Evolutionary conservation across 23 tunicate species (phyloP).

Genomic region (Ciona savignyi): DNA sequence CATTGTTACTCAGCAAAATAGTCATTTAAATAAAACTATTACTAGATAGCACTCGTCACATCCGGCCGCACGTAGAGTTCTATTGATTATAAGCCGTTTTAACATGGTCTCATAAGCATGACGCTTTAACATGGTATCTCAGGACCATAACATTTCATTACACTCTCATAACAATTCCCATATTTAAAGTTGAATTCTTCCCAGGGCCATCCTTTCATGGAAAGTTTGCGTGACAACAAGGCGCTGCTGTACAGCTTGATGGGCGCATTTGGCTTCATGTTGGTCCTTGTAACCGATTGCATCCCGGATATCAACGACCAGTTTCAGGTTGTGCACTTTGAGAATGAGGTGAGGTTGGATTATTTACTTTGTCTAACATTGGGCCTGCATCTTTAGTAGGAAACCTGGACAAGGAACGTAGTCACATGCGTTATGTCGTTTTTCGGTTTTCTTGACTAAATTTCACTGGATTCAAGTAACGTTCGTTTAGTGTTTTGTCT

Average conservation of each 20-base stretch:
- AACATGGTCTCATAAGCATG: too few relatives aligned
- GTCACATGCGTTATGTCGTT: neutral
- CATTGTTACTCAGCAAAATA: too few relatives aligned
- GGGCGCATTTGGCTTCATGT: slow-evolving; percentile 39
- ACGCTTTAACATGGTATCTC: too few relatives aligned
- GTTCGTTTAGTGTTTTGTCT: too few relatives aligned
- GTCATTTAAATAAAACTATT: too few relatives aligned
- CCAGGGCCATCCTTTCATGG: slow-evolving; percentile 97
- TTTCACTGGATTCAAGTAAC: too few relatives aligned
- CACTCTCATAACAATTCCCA: neutral
- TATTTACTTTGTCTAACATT: neutral
- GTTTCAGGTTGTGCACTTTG: slow-evolving; percentile 60
- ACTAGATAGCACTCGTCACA: too few relatives aligned
- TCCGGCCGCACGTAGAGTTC: too few relatives aligned
- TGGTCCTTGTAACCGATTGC: slow-evolving; percentile 37
- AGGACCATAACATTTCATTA: neutral
- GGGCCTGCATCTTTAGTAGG: neutral
- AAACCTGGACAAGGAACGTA: too few relatives aligned
- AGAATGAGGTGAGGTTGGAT: slow-evolving; percentile 43
- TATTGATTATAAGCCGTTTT: too few relatives aligned
- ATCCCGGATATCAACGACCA: slow-evolving; percentile 72
- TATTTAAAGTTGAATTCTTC: neutral
- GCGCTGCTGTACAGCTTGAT: slow-evolving; percentile 60
- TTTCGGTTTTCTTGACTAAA: neutral
- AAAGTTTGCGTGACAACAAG: slow-evolving; percentile 76